A percentile compares a stretch with the other conserved stretches of the same genome.
Evolutionary conservation across 2,888 invertebrate genomes (phyloP).

Genomic region (Amblyjoppa fuscipennis): DNA sequence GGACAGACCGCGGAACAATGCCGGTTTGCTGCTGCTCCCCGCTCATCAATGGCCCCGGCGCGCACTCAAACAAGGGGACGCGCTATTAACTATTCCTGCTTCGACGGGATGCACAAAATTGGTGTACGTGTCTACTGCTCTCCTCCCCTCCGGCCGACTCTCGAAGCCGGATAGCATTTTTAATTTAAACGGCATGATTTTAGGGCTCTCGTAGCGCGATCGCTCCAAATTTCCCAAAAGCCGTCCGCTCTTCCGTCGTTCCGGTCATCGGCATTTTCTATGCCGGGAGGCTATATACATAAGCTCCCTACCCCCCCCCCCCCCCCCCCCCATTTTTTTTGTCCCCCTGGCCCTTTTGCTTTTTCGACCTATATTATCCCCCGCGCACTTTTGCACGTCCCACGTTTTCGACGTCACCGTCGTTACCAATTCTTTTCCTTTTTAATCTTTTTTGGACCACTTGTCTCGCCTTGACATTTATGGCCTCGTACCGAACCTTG

Average conservation of each 20-base stretch:
- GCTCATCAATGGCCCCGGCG: conserved; percentile 26
- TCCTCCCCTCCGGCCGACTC: conserved; percentile 27
- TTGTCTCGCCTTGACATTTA: background rate
- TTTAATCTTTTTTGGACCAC: background rate
- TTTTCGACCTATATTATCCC: conserved; percentile 43
- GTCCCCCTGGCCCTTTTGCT: conserved; percentile 33
- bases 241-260: conserved; percentile 22
- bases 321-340: background rate
- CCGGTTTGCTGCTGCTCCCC: conserved; percentile 33
- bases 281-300: background rate
- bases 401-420: background rate
- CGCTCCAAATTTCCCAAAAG: conserved; percentile 62
- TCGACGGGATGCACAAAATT: background rate
- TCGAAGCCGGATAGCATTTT: conserved; percentile 49
- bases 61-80: conserved; percentile 32
- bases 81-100: conserved; percentile 27
- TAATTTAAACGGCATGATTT: conserved; percentile 72
- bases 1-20: conserved; percentile 57
- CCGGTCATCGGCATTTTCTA: conserved; percentile 26
- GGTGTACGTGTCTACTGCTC: conserved; percentile 11
- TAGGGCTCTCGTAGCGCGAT: conserved; percentile 44
- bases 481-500: too few species aligned
- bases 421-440: background rate
- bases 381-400: conserved; percentile 39
- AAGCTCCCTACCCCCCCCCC: background rate